Conservation (phyloP, 2,888 invertebrate genomes). For the Chouioia cunea region DNA sequence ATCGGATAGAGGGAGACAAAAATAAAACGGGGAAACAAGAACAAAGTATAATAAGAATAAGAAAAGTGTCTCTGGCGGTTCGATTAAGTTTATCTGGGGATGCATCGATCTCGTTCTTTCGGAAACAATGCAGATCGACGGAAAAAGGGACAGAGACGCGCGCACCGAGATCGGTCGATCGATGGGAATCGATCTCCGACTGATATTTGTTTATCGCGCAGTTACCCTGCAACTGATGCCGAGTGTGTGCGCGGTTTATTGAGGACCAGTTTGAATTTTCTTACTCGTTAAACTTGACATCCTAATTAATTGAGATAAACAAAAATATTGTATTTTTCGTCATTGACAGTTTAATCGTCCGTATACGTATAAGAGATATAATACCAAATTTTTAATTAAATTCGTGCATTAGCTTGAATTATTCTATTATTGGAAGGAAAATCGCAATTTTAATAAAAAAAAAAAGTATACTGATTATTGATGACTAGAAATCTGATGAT, state of each 20-base stretch:
- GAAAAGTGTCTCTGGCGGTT: neutral
- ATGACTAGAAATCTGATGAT: no score
- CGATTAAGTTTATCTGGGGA: slow-evolving; percentile 40
- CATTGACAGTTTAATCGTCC: no score
- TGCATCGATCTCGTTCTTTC: slow-evolving; percentile 40
- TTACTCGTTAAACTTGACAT: neutral
- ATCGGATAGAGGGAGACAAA: neutral
- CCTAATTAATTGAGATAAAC: no score
- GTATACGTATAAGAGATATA: no score
- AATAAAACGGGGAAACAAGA: slow-evolving; percentile 7
- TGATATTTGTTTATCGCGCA: slow-evolving; percentile 40
- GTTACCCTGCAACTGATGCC: slow-evolving; percentile 2
- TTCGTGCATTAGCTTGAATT: no score
- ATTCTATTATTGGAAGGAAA: no score
- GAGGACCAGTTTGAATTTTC: neutral
- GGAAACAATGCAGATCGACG: slow-evolving; percentile 46
- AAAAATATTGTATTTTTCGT: no score
- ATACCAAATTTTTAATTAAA: no score
- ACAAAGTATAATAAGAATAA: neutral
- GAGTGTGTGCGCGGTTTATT: neutral
- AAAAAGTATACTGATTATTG: no score
- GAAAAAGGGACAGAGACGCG: slow-evolving; percentile 40
- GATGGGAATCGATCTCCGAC: slow-evolving; percentile 36
- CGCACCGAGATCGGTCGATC: slow-evolving; percentile 12
- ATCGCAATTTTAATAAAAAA: no score